phyloP scores from a whole-genome alignment of 2,888 invertebrate genomes.

The Psylliodes chrysocephalus region DNA sequence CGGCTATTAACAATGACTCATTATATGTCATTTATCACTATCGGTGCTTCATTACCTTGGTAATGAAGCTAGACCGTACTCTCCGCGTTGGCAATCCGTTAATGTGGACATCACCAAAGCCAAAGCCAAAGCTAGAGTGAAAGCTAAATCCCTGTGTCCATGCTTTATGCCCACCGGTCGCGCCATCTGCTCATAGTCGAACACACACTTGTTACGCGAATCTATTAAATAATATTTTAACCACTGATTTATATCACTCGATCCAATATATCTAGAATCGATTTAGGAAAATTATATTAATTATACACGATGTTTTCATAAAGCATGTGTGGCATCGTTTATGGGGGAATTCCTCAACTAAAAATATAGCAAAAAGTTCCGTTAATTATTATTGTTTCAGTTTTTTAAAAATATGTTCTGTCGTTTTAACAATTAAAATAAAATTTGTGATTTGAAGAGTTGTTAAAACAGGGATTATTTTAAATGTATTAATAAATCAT shows the following conservation, averaged over 20 bases:
- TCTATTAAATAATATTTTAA: constrained; percentile 2
- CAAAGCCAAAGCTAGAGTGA: constrained; percentile 25
- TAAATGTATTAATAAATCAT: too few species aligned
- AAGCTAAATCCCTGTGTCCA: background rate
- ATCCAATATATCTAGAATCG: too few species aligned
- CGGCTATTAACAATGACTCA: constrained; percentile 60
- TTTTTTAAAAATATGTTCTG: too few species aligned
- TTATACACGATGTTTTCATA: too few species aligned
- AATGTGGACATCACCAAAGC: constrained; percentile 28
- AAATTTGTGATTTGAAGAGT: too few species aligned
- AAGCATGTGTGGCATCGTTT: too few species aligned
- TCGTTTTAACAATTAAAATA: too few species aligned
- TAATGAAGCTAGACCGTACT: constrained; percentile 55
- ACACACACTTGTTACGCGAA: constrained; percentile 9
- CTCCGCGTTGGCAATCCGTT: constrained; percentile 33
- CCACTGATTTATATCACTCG: background rate
- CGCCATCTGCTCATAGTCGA: background rate
- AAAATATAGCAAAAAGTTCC: too few species aligned
- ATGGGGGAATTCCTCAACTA: too few species aligned
- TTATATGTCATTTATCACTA: constrained; percentile 61
- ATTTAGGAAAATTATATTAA: too few species aligned
- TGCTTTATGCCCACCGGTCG: constrained; percentile 1
- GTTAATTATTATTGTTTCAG: too few species aligned
- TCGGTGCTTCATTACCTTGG: constrained; percentile 59
- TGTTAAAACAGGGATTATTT: too few species aligned